Percentiles rank a stretch among this genome's conserved stretches.
Conservation (phyloP, 2,888 invertebrate species). For the Iphiclides podalirius region DNA sequence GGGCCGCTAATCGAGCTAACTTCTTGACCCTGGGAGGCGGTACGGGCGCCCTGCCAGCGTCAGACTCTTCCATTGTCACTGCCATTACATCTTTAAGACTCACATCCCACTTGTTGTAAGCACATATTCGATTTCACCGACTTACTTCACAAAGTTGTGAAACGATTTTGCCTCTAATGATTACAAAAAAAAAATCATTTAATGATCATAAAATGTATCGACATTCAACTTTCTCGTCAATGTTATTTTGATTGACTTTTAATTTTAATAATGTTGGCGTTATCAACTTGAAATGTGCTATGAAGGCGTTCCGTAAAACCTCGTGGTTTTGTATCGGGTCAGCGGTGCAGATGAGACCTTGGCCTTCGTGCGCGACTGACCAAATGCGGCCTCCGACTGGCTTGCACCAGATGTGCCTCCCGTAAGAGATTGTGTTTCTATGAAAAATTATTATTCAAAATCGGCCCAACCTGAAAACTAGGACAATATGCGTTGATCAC, state of each 20-base stretch:
- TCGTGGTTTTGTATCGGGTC: conserved; percentile 38
- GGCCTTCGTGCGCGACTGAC: conserved; percentile 69
- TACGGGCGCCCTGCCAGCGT: conserved; percentile 47
- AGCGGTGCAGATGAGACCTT: conserved; percentile 61
- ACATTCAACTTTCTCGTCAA: no score
- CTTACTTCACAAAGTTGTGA: conserved; percentile 34
- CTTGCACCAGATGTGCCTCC: conserved; percentile 49
- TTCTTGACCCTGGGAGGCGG: conserved; percentile 73
- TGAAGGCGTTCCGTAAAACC: conserved; percentile 6
- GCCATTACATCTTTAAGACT: conserved; percentile 30
- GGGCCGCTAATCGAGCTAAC: conserved; percentile 59
- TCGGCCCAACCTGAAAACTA: not conserved
- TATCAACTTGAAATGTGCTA: no score
- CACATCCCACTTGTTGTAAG: conserved; percentile 29
- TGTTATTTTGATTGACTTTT: no score
- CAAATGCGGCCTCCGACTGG: conserved; percentile 59
- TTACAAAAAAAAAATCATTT: no score
- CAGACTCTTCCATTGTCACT: conserved; percentile 46
- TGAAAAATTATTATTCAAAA: not conserved
- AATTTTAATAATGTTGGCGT: no score
- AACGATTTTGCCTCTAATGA: conserved; percentile 33
- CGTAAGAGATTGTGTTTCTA: not conserved
- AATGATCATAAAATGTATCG: no score
- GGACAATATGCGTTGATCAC: no score
- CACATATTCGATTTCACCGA: conserved; percentile 32